These are phyloP conservation scores for Girardinichthys multiradiatus DNA, from an alignment of 2,113 vertebrate genomes.

Conservation along the genomic window DNA sequence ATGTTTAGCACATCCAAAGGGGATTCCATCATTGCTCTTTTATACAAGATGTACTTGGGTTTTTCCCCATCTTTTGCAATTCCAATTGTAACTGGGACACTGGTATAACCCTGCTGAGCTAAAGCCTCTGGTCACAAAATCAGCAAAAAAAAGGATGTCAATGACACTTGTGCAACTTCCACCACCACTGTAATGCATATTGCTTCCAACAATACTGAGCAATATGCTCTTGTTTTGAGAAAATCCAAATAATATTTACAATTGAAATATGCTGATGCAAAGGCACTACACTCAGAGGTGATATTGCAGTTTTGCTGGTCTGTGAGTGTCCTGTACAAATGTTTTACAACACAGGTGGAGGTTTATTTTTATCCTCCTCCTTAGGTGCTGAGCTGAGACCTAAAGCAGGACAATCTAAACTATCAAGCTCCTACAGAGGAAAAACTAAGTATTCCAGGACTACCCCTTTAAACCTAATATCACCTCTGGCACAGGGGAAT, in stretches of 20 bases:
- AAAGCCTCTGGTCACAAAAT: background rate
- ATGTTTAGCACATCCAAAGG: no score
- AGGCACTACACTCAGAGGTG: background rate
- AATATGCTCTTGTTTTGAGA: background rate
- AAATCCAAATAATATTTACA: conserved; percentile 15
- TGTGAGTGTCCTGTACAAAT: no score
- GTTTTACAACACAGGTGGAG: conserved; percentile 6
- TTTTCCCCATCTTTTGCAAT: no score
- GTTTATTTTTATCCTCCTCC: conserved; percentile 16
- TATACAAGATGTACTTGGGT: background rate
- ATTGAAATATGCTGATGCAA: conserved; percentile 1
- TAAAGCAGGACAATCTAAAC: conserved; percentile 9
- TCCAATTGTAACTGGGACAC: background rate
- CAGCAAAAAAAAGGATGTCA: background rate
- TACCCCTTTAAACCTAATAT: conserved; percentile 22
- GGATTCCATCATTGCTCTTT: background rate
- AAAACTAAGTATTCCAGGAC: conserved; percentile 5
- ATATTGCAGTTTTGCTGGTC: conserved; percentile 12
- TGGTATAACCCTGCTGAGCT: background rate
- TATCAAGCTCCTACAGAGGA: conserved; percentile 6
- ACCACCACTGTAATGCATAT: background rate
- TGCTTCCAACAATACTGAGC: background rate
- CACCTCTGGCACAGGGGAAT: conserved; percentile 19
- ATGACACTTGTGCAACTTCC: background rate
- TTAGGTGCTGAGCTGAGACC: conserved; percentile 6